These are phyloP conservation scores for Iselma pallidipennis DNA, from an alignment of 2,888 invertebrate genomes.

Conservation along the genomic window DNA sequence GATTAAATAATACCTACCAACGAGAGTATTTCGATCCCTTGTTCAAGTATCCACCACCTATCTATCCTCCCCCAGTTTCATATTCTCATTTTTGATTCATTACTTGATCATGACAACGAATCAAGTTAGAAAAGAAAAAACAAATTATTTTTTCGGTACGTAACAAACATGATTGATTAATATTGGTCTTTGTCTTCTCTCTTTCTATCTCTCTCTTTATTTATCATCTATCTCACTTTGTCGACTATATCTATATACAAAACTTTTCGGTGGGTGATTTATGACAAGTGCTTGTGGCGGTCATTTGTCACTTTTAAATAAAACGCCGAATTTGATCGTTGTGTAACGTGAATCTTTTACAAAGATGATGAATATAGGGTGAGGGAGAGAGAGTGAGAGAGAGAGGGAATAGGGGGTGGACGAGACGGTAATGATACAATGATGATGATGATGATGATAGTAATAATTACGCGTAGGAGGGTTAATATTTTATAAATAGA, in stretches of 20 bases:
- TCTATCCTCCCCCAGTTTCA: not conserved
- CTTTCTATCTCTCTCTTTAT: not conserved
- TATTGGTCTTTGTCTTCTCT: too few species aligned
- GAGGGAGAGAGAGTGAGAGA: too few species aligned
- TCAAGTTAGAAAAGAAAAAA: not conserved
- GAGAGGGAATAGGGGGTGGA: too few species aligned
- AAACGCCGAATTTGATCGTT: not conserved
- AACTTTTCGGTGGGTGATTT: too few species aligned
- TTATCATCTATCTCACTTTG: too few species aligned
- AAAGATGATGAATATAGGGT: too few species aligned
- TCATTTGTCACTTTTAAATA: conserved; percentile 45
- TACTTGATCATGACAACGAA: not conserved
- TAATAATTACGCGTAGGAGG: not conserved
- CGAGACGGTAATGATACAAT: not conserved
- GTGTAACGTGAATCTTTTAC: not conserved
- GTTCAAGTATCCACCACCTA: not conserved
- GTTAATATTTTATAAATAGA: not conserved
- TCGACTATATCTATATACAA: too few species aligned
- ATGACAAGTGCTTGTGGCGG: conserved; percentile 35
- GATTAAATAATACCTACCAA: too few species aligned
- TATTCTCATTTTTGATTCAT: not conserved
- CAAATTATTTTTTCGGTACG: not conserved
- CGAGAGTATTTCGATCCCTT: too few species aligned
- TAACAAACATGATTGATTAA: not conserved
- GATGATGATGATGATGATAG: too few species aligned